Conservation (phyloP, 2,888 invertebrate genomes). For the Amitus sp. region DNA sequence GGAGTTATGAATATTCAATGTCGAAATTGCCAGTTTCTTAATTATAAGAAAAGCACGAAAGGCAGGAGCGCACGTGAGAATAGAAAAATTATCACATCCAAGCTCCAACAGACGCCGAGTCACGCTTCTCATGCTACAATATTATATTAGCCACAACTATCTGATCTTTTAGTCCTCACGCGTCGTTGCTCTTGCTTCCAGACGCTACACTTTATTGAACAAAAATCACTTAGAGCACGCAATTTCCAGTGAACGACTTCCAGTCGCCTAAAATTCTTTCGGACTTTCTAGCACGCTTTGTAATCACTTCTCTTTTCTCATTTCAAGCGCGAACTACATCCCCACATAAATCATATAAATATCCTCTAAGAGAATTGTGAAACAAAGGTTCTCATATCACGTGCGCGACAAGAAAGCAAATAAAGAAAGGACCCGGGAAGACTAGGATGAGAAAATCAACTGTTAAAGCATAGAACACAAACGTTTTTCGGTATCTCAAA, state of each 20-base stretch:
- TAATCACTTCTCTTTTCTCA: conserved; percentile 10
- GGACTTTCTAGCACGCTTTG: conserved; percentile 22
- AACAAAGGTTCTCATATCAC: no score
- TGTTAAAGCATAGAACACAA: no score
- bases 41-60: background rate
- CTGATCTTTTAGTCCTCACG: conserved; percentile 23
- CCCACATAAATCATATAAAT: background rate
- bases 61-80: conserved; percentile 3
- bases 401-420: no score
- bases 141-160: conserved; percentile 18
- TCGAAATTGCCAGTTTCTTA: conserved; percentile 5
- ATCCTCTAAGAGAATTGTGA: background rate
- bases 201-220: conserved; percentile 35
- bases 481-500: no score
- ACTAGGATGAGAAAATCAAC: no score
- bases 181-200: conserved; percentile 18
- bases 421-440: no score
- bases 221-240: conserved; percentile 22
- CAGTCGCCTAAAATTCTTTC: conserved; percentile 15
- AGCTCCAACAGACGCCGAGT: conserved; percentile 6
- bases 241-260: conserved; percentile 2
- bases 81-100: conserved; percentile 14
- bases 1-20: background rate
- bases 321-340: no score
- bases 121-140: conserved; percentile 16